Conservation (phyloP, 2,113 vertebrate genomes). For the Microtus pennsylvanicus region DNA sequence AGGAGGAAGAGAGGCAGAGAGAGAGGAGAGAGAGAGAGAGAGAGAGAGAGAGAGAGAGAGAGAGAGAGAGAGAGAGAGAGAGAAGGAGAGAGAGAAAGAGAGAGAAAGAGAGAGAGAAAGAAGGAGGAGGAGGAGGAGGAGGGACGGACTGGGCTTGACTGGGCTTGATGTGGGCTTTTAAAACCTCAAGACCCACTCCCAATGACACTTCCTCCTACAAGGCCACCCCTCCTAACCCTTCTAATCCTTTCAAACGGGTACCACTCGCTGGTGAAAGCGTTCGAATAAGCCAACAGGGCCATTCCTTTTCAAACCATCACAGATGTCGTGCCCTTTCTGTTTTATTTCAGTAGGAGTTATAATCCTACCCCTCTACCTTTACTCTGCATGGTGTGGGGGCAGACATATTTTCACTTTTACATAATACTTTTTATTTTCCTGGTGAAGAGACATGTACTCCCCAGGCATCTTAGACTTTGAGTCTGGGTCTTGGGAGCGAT, state of each 20-base stretch:
- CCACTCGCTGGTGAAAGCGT: not conserved
- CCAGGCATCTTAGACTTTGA: not conserved
- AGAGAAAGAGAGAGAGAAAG: too few relatives aligned
- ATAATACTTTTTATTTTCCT: not conserved
- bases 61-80: too few relatives aligned
- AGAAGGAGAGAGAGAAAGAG: too few relatives aligned
- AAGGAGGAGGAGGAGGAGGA: too few relatives aligned
- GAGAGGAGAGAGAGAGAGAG: not conserved
- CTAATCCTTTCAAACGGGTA: not conserved
- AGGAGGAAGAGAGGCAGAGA: not conserved
- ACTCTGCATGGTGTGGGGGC: not conserved
- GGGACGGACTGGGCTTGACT: not conserved
- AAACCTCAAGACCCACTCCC: not conserved
- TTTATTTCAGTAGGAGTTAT: not conserved
- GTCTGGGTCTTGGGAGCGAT: not conserved
- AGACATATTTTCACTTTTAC: not conserved
- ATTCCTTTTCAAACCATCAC: not conserved
- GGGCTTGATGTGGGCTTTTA: not conserved
- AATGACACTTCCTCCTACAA: not conserved
- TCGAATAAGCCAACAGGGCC: too few relatives aligned
- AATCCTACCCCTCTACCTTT: not conserved
- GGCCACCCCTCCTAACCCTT: not conserved
- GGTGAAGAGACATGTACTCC: not conserved
- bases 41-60: not conserved
- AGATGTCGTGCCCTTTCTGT: not conserved